Base-by-base conservation (phyloP, 2,797 vertebrate genomes). In the Petrocephalus sullivani region DNA sequence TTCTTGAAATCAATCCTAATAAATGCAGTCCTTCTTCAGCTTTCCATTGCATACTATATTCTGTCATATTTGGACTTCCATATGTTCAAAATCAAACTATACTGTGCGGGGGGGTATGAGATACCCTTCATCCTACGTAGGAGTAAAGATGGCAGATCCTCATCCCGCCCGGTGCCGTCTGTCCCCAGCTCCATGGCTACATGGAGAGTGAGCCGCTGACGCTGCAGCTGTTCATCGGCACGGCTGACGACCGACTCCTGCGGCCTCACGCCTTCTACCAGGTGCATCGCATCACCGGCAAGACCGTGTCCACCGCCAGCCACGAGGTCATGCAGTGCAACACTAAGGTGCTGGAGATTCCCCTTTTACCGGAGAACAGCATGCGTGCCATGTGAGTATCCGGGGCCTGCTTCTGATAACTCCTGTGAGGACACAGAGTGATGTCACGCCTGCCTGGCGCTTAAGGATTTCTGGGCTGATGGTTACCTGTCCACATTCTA, bases 251-350 rank as follows among this genome's bases (percentile, higher is more conserved):
- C 96, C 98, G 98, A 92, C 97, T 99, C 93, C 97, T 99, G 95
- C 95, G 98, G 90, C 98, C 98, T 46, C 98, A 99, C 87, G 98
- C 98, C 93, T 99, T 99, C 96, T 99, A 99, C 95, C 98, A 99
- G 96, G 98, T 99, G 89, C 98, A 99, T 92, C 97, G 98, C 53
- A 99, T 99, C 96, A 99, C 98, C 0, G 98, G 98, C 90, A 99
- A 99, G 95, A 99, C 98, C 0, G 98, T 99, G 90, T 98, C 98
- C 89, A 99, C 98, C 56, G 97, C 97, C 95, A 99, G 98, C 95
- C 98, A 99, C 0, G 98, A 99, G 95, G 97, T 96, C 90, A 94
- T 99, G 92, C 96, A 99, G 94, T 97, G 96, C 92, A 98, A 98
- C 95, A 99, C 98, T 95, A 99, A 99, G 94, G 95, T 99, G 90